Percentiles rank a stretch among this genome's conserved stretches.
These are phyloP conservation scores for Mus caroli DNA, from an alignment of 2,797 vertebrate species.

Conservation along the genomic window DNA sequence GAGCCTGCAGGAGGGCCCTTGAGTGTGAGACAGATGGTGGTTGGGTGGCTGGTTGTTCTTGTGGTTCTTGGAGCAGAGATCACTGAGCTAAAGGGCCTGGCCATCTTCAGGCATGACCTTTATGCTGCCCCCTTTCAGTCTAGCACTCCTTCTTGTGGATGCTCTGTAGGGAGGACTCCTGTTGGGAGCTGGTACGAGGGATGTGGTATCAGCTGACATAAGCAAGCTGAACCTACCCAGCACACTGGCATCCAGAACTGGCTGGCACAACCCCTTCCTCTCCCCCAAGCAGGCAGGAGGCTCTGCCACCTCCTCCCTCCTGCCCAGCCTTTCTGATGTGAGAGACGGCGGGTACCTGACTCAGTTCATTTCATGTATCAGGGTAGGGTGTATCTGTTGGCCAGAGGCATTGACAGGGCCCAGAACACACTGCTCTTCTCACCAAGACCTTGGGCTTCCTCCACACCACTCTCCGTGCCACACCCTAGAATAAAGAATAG, in stretches of 20 bases:
- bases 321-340: background rate
- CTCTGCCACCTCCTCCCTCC: slow-evolving; percentile 14
- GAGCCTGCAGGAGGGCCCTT: background rate
- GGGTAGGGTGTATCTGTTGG: slow-evolving; percentile 21
- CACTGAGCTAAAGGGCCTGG: background rate
- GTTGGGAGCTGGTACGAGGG: background rate
- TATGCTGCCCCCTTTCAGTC: slow-evolving; percentile 28
- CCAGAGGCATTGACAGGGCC: background rate
- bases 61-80: slow-evolving; percentile 38
- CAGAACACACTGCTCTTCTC: background rate
- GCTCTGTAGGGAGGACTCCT: background rate
- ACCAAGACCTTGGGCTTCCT: slow-evolving; percentile 5
- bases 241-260: slow-evolving; percentile 15
- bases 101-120: slow-evolving; percentile 31
- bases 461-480: background rate
- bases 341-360: background rate
- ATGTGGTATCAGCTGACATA: background rate
- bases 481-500: background rate
- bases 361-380: slow-evolving; percentile 12
- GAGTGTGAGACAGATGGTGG: slow-evolving; percentile 10
- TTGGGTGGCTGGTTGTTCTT: background rate
- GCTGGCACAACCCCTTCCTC: slow-evolving; percentile 39
- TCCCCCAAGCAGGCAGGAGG: background rate
- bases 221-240: slow-evolving; percentile 1
- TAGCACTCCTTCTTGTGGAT: slow-evolving; percentile 46